Base-by-base conservation (phyloP, 1,140 invertebrate genomes). In the Zaprionus nigranus region DNA sequence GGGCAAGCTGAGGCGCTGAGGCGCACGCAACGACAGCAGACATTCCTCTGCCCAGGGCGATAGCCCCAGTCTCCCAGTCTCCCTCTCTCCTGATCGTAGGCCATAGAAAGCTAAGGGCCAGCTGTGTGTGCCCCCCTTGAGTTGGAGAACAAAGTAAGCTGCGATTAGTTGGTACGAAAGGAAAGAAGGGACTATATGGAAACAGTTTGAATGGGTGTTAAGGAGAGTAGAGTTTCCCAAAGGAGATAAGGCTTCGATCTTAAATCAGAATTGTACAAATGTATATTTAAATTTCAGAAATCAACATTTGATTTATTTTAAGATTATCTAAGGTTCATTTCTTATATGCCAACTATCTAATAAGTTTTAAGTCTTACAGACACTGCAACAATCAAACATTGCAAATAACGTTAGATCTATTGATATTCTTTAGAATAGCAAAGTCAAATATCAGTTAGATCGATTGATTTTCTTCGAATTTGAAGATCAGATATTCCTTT, bases 41-140 rank as follows among this genome's bases (percentile, higher is more conserved):
- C 26, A 66, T 66, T 66, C 64, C 56, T 34, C 28, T 49, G 40
- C 64, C 54, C n/a, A 24, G 54, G 54, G 64, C 46, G 20, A 51
- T 24, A 22, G 43, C 43, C 43, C 43, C 40, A 57, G 24, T 58
- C 24, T 12, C 26, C 43, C 28, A 30, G 28, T 30, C 24, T 12
- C 26, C 22, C 24, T 58, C 38, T 20, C 38, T 51, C 11, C 43
- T 49, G 38, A 17, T 46, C n/a, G 40, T 46, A 3, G 40, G 13
- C 6, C 40, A 46, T 46, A 17, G n/a, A 46, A 46, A 46, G 40
- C 40, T 46, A 17, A 46, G 40, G 6, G 40, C 40, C 40, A 46
- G 40, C 40, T 17, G 12, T 13, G 36, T 36, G 34, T 11, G 34
- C 11, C 11, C 34, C 34, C 9, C 24, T 36, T 12, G 34, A 15